A percentile compares a stretch with the other conserved stretches of the same genome.
Conservation (phyloP, 1,140 invertebrate genomes). For the Agrilus planipennis region DNA sequence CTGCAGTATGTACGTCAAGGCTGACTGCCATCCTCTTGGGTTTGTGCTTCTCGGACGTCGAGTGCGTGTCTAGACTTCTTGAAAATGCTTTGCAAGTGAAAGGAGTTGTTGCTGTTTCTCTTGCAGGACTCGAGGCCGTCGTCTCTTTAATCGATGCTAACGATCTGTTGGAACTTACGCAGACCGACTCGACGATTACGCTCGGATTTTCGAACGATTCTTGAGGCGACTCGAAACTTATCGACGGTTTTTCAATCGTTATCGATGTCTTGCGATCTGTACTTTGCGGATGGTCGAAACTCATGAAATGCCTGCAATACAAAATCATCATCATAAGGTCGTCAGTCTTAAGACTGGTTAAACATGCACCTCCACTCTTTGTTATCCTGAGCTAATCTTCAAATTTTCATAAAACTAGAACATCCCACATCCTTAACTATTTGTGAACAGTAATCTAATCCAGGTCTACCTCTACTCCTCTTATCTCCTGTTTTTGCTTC, state of each 20-base stretch:
- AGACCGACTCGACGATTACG: slow-evolving; percentile 7
- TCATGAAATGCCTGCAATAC: too few relatives aligned
- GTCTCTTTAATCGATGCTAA: slow-evolving; percentile 7
- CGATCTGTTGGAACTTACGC: not conserved
- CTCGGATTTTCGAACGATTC: slow-evolving; percentile 11
- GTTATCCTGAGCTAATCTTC: too few relatives aligned
- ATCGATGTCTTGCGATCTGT: slow-evolving; percentile 21
- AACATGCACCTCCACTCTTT: too few relatives aligned
- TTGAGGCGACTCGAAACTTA: slow-evolving; percentile 22
- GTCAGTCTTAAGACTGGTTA: too few relatives aligned
- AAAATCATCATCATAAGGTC: too few relatives aligned
- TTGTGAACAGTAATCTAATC: too few relatives aligned
- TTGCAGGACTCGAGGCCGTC: not conserved
- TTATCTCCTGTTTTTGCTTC: too few relatives aligned
- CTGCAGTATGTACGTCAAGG: slow-evolving; percentile 18
- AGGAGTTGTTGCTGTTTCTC: slow-evolving; percentile 4
- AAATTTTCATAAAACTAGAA: too few relatives aligned
- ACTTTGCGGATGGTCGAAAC: slow-evolving; percentile 24
- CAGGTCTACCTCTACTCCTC: too few relatives aligned
- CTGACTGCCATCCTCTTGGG: slow-evolving; percentile 24
- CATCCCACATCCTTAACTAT: too few relatives aligned
- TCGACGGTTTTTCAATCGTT: slow-evolving; percentile 17
- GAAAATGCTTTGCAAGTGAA: too few relatives aligned
- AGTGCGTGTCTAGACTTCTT: slow-evolving; percentile 26
- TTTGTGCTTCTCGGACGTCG: slow-evolving; percentile 13